Conservation (phyloP, 2,888 invertebrate species). For the Aporophyla nigra region DNA sequence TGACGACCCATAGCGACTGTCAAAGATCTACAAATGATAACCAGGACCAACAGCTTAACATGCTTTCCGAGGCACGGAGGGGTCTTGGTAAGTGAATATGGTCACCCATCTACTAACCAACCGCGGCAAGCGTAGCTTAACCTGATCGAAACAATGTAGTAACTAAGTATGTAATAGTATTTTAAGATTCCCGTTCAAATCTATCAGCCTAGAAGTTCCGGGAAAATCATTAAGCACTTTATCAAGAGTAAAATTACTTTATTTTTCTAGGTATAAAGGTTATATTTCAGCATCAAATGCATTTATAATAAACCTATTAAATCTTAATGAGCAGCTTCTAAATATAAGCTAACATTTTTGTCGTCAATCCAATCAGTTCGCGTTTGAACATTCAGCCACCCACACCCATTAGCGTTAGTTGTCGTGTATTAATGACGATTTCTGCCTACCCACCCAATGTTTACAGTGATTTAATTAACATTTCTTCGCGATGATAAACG, state of each 20-base stretch:
- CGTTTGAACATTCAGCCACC: slow-evolving; percentile 65
- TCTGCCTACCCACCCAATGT: slow-evolving; percentile 76
- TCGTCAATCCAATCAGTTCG: slow-evolving; percentile 56
- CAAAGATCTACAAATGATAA: too few species aligned
- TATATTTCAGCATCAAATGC: slow-evolving; percentile 21
- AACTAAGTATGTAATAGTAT: neutral
- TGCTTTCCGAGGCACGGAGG: too few species aligned
- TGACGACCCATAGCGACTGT: too few species aligned
- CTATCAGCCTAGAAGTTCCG: neutral
- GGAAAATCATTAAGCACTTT: neutral
- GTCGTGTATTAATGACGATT: slow-evolving; percentile 80
- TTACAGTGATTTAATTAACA: slow-evolving; percentile 80
- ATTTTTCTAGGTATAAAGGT: neutral
- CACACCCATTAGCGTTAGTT: slow-evolving; percentile 76
- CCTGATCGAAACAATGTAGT: neutral
- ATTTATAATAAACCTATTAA: slow-evolving; percentile 55
- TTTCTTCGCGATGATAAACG: slow-evolving; percentile 75
- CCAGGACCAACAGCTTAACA: too few species aligned
- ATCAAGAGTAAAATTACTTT: neutral
- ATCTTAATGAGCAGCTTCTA: slow-evolving; percentile 61
- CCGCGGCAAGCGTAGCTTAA: too few species aligned
- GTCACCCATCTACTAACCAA: too few species aligned
- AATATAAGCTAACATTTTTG: slow-evolving; percentile 62
- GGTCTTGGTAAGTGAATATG: too few species aligned
- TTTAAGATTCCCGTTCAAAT: neutral